phyloP scores from a whole-genome alignment of 2,888 invertebrate genomes.

The Opisthograptis luteolata region DNA sequence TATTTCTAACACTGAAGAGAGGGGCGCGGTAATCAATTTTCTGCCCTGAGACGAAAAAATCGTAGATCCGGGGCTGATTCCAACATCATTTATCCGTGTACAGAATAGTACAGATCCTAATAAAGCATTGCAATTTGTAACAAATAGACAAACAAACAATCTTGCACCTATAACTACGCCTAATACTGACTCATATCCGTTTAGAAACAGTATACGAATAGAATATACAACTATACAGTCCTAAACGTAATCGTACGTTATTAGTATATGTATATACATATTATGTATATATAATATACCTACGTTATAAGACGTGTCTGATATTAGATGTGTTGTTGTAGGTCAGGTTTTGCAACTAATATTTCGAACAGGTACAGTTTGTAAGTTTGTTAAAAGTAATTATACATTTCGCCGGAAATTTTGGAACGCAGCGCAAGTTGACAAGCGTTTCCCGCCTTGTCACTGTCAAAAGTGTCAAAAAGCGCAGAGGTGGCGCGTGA shows the following conservation, averaged over 20 bases:
- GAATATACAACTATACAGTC: slow-evolving; percentile 29
- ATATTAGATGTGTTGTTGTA: slow-evolving; percentile 45
- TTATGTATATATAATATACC: slow-evolving; percentile 17
- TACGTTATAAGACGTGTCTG: slow-evolving; percentile 23
- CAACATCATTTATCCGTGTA: no score
- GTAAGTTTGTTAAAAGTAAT: no score
- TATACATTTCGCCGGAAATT: no score
- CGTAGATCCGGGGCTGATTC: no score
- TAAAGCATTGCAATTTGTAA: not conserved
- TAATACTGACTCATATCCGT: not conserved
- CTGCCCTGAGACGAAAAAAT: no score
- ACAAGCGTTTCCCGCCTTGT: no score
- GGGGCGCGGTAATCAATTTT: no score
- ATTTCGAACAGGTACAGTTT: no score
- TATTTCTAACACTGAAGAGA: no score
- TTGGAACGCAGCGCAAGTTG: no score
- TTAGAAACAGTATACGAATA: slow-evolving; percentile 25
- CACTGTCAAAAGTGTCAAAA: no score
- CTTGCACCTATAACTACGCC: not conserved
- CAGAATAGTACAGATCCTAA: not conserved
- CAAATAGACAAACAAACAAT: not conserved
- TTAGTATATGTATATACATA: not conserved
- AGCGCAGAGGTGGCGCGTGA: no score
- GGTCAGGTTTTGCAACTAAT: slow-evolving; percentile 58
- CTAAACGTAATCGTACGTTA: slow-evolving; percentile 46